Evolutionary conservation across 2,888 invertebrate species (phyloP), one percentile per base, ranked within the genome.

Genomic region (Drosophila phalerata): DNA sequence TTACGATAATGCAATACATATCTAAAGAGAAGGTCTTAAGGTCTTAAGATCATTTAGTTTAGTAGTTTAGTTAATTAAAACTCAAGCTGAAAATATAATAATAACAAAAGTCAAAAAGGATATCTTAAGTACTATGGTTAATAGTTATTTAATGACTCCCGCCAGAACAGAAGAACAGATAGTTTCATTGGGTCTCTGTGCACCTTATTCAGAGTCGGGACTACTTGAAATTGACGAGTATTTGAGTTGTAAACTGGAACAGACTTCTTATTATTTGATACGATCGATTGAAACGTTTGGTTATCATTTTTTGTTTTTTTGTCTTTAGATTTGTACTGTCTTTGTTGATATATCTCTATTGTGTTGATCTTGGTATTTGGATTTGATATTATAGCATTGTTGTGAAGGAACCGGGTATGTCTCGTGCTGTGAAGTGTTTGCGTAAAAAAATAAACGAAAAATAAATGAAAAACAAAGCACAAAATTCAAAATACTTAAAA

Each of bases 351-450:
- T 69, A 71, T 79, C 71, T 79, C 69, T 74, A 67, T 75, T 68
- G 78, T 78, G 73, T 78, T 78, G 76, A 85, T 87, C 80, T 72
- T 81, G 76, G 61, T 78, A 70, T 71, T 80, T 69, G 64, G 68
- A 66, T 79, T 84, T 79, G 68, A 67, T 32, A 51, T 86, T 88
- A 88, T 86, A 88, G 85, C 89, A 88, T 83, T 85, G 90, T 89
- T 81, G 91, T 79, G 85, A 89, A 90, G 88, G 90, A 86, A 90
- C 91, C 91, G 87, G 91, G 88, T 87, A 91, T 89, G 88, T 91
- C 92, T 78, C 88, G 89, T 86, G 91, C 92, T 92, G 92, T 83
- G 92, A 92, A 89, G 77, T 88, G 87, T 88, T 81, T 73, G 72
- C 77, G 82, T 66, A 88, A 79, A 86, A 84, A 68, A 73, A 71